Percentiles rank a stretch among this genome's conserved stretches.
phyloP scores from a whole-genome alignment of 1,140 invertebrate genomes.

The Bombus balteatus region DNA sequence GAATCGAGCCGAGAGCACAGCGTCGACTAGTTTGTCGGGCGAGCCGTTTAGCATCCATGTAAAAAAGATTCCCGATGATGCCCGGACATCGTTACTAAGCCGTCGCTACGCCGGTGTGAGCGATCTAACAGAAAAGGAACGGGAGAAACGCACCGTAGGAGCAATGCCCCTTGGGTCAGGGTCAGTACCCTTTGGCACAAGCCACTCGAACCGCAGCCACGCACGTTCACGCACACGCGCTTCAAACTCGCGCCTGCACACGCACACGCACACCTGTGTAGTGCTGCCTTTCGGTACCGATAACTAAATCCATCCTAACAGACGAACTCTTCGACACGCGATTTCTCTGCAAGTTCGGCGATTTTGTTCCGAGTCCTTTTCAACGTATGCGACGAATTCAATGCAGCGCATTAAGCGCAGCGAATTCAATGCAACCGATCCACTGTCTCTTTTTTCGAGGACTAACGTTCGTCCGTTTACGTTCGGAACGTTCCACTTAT shows the following conservation, averaged over 20 bases:
- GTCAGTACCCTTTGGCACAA: slow-evolving; percentile 81
- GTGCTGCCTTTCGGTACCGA: not conserved
- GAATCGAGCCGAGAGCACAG: not conserved
- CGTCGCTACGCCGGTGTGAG: slow-evolving; percentile 67
- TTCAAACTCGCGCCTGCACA: slow-evolving; percentile 28
- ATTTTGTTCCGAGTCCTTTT: too few relatives aligned
- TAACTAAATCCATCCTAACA: not conserved
- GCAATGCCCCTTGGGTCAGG: slow-evolving; percentile 81
- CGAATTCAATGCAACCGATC: too few relatives aligned
- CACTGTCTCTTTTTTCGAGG: not conserved
- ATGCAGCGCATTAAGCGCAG: too few relatives aligned
- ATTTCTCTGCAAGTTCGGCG: not conserved
- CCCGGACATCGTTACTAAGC: slow-evolving; percentile 67
- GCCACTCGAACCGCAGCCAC: slow-evolving; percentile 60
- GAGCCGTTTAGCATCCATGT: slow-evolving; percentile 39
- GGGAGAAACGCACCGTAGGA: slow-evolving; percentile 76
- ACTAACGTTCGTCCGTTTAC: not conserved
- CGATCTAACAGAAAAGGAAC: slow-evolving; percentile 80
- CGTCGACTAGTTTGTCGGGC: slow-evolving; percentile 1
- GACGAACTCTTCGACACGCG: not conserved
- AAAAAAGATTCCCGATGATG: slow-evolving; percentile 58
- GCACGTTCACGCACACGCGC: slow-evolving; percentile 49
- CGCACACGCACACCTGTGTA: slow-evolving; percentile 52
- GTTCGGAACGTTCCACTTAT: slow-evolving; percentile 21
- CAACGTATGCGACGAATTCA: too few relatives aligned